Evolutionary conservation across 2,888 invertebrate species (phyloP), one percentile per base, ranked within the genome.

Genomic region (Athalia circularis): DNA sequence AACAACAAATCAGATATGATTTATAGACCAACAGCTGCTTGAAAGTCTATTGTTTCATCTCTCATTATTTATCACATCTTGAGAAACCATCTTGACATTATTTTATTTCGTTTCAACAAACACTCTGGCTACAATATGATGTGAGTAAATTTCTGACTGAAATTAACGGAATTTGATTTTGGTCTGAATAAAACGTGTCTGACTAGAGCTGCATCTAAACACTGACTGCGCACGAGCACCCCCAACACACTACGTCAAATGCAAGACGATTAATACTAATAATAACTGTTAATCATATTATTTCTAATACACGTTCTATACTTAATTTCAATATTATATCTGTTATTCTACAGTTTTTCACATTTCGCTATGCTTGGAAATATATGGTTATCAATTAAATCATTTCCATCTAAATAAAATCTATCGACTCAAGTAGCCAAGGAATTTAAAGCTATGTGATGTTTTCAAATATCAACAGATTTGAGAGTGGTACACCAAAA

Each of bases 171-270:
- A 59, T 59, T 59, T 48, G 47, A 48, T 75, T 50, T 52, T 13
- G 52, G 52, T 75, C 52, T 50, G 2, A 48, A 52, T 64, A 62
- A 15, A 62, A 62, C 59, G 47, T 72, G 61, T 80, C 84, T 83
- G 83, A 85, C 84, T 83, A 84, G 84, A 83, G 83, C 81, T 81
- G 82, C 80, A 85, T 82, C 83, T 85, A 87, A 84, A 87, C 85
- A 86, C 80, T 85, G 86, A 87, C 84, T 84, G 83, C 82, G 84
- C 83, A 83, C 83, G 82, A 82, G 81, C 83, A 84, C 82, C 65
- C 82, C 83, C 85, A 83, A 83, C 84, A 82, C 79, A 81, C 86
- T 86, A 85, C 81, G 79, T 85, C 85, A 84, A 84, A 84, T 85
- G 84, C 82, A 80, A 83, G 84, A 84, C 80, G 81, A 83, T 84